These are phyloP conservation scores for Papilio helenus DNA, from an alignment of 1,140 invertebrate genomes.

Conservation along the genomic window DNA sequence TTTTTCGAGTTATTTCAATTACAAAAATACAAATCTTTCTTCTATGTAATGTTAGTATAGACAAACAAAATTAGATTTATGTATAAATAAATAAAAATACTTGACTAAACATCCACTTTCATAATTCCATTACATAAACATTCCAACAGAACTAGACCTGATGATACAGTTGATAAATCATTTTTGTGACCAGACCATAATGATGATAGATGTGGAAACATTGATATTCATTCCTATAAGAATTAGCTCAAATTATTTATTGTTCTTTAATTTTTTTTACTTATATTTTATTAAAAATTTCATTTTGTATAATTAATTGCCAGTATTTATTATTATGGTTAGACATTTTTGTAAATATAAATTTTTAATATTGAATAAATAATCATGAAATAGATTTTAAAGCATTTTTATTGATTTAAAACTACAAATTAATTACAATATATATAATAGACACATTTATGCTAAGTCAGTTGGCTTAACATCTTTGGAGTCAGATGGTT, in stretches of 20 bases:
- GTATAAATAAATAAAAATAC: too few species aligned
- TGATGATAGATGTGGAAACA: too few species aligned
- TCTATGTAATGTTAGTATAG: too few species aligned
- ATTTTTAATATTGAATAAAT: constrained; percentile 5
- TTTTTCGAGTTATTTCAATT: too few species aligned
- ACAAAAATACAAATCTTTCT: too few species aligned
- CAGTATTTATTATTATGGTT: background rate
- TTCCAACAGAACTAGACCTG: too few species aligned
- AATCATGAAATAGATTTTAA: background rate
- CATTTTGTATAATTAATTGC: background rate
- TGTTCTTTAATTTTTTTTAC: background rate
- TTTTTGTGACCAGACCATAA: too few species aligned
- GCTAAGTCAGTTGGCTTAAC: constrained; percentile 89
- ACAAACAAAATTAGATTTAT: too few species aligned
- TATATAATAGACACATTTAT: constrained; percentile 66
- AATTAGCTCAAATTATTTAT: background rate
- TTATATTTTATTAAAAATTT: background rate
- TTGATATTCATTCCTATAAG: background rate
- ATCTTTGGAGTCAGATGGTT: constrained; percentile 86
- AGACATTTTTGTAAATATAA: constrained; percentile 17
- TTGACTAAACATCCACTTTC: too few species aligned
- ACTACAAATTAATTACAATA: constrained; percentile 23
- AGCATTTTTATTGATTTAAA: constrained; percentile 5
- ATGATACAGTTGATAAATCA: too few species aligned
- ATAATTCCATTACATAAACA: too few species aligned